Evolutionary conservation across 2,797 vertebrate genomes (phyloP).

Genomic region (Gephyroberyx darwinii): DNA sequence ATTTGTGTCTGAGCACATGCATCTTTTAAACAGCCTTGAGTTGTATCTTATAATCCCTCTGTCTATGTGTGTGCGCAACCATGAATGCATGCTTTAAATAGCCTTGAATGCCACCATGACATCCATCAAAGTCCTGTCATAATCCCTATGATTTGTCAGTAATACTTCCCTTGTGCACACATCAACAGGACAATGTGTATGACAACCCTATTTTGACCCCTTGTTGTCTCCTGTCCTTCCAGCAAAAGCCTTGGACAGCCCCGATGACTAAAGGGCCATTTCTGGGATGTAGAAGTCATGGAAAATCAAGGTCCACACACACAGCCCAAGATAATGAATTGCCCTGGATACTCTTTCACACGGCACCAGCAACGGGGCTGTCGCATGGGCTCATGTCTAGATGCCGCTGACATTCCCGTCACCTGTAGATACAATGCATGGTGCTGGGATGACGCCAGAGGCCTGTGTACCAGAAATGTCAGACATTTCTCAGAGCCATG

Average conservation of each 20-base stretch:
- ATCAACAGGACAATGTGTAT: background rate
- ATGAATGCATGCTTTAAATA: background rate
- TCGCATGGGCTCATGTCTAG: conserved; percentile 11
- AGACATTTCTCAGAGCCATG: conserved; percentile 49
- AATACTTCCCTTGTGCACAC: background rate
- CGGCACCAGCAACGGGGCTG: background rate
- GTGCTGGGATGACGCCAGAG: conserved; percentile 35
- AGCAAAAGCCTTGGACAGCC: background rate
- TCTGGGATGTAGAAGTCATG: background rate
- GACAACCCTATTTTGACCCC: background rate
- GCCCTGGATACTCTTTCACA: conserved; percentile 3
- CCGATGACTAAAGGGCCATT: background rate
- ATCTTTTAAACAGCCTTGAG: too few species aligned
- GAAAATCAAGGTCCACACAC: background rate
- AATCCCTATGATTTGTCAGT: background rate
- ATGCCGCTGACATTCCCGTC: conserved; percentile 59
- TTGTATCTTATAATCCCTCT: background rate
- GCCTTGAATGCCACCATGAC: background rate
- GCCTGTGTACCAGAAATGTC: conserved; percentile 41
- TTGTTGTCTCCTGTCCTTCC: background rate
- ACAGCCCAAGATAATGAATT: background rate
- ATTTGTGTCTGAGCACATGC: background rate
- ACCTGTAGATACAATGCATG: conserved; percentile 46
- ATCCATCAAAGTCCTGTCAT: background rate
- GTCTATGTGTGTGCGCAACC: background rate